Evolutionary conservation across 2,113 vertebrate species (phyloP), one percentile per base, ranked within the genome.

Genomic region (Rhea pennata): DNA sequence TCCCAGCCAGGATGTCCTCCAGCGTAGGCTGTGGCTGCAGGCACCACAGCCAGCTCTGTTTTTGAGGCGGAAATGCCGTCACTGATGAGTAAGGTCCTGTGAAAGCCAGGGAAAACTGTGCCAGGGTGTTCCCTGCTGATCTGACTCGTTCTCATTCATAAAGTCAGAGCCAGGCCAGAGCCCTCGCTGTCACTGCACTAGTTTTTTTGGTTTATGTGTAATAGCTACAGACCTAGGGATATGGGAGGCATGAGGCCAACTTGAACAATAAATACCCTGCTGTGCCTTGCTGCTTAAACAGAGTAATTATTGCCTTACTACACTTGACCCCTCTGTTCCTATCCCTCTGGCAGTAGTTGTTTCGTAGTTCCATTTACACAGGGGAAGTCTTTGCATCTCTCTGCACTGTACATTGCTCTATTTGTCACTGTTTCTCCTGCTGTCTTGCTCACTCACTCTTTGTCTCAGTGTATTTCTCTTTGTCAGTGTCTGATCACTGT

Each of bases 141-240:
- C 95, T 97, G 96, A 90, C 73, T 96, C 65, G 80, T 87, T 62
- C 46, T 94, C 83, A 93, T 92, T 94, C 88, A 91, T 24, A 51
- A 74, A 98, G 64, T 59, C 87, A 91, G 92, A 97, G 88, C 69
- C 90, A 82, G 82, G 72, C 93, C 91, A 96, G 95, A 93, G 74
- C 88, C 93, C 93, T 97, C 50, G 50, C 67, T 96, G 94, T 78
- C 78, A 91, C 66, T 74, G 42, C 80, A 24, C 62, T 92, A 75
- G 42, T 71, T 93, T 94, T 94, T 96, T 90, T 95, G 81, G 79
- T 97, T 98, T 96, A 92, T 92, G 76, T 83, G 86, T 89, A 95
- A 92, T 92, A 96, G 93, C 81, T 93, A 40, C 15, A 95, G 79
- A 95, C 96, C 96, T 96, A 83, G 87, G 85, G 85, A 83, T 88